phyloP scores from a whole-genome alignment of 2,888 invertebrate species.

The Conus canariensis region DNA sequence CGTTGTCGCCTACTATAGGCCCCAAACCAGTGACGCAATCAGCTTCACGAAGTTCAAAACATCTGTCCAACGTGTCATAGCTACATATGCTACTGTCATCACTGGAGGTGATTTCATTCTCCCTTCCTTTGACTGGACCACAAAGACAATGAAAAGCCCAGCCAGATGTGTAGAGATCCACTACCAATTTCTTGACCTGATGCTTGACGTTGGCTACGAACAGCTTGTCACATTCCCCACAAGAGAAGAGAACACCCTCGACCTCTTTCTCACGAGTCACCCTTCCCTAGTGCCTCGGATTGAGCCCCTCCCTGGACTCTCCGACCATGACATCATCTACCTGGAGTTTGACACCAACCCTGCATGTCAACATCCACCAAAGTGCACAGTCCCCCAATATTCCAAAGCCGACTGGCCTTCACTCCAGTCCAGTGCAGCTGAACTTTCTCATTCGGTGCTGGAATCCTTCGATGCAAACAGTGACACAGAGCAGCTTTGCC shows the following conservation, averaged over 20 bases:
- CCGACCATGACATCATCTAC: too few species aligned
- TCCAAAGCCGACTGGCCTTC: too few species aligned
- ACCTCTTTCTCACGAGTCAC: constrained; percentile 6
- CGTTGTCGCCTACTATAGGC: not conserved
- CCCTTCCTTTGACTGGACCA: constrained; percentile 6
- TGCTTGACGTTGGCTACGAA: not conserved
- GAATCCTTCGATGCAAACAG: too few species aligned
- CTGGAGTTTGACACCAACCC: too few species aligned
- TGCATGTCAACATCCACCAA: too few species aligned
- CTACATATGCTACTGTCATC: not conserved
- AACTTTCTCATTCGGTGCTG: too few species aligned
- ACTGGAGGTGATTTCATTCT: constrained; percentile 1
- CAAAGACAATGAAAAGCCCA: constrained; percentile 6
- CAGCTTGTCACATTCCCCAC: constrained; percentile 2
- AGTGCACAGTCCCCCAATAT: too few species aligned
- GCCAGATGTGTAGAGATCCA: not conserved
- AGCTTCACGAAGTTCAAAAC: not conserved
- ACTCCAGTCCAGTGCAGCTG: too few species aligned
- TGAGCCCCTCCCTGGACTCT: too few species aligned
- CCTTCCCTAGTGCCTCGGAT: too few species aligned
- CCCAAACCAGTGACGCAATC: not conserved
- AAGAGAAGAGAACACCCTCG: not conserved
- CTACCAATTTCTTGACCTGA: not conserved
- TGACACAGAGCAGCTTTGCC: too few species aligned
- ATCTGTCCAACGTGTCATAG: not conserved